These are phyloP conservation scores for Smittia aterrima DNA, from an alignment of 2,888 invertebrate genomes.

Conservation along the genomic window DNA sequence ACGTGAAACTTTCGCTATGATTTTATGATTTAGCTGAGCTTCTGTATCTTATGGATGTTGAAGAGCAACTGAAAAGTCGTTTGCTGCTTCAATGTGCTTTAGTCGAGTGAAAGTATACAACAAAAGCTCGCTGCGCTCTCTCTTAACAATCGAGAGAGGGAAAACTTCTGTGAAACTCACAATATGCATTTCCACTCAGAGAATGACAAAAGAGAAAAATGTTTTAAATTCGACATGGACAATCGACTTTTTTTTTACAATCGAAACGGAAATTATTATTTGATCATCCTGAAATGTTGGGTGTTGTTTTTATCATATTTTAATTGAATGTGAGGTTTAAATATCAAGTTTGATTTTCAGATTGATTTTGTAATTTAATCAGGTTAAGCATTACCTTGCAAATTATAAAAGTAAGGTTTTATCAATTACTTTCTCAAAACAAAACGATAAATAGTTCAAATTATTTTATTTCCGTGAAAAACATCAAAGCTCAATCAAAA, in stretches of 20 bases:
- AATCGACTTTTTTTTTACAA: background rate
- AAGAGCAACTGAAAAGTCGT: conserved; percentile 36
- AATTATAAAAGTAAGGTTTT: too few species aligned
- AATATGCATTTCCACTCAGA: background rate
- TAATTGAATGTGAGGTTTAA: background rate
- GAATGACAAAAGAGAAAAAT: background rate
- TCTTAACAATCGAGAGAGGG: conserved; percentile 1
- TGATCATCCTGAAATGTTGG: conserved; percentile 20
- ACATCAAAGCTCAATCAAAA: conserved; percentile 14
- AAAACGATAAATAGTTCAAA: too few species aligned
- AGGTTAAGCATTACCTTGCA: too few species aligned
- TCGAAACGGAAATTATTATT: conserved; percentile 39
- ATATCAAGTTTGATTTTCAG: too few species aligned
- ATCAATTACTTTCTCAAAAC: too few species aligned
- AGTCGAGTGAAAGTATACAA: background rate
- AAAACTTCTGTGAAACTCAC: background rate
- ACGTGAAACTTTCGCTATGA: background rate
- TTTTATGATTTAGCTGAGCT: conserved; percentile 19
- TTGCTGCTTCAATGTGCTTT: background rate
- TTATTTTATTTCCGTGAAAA: background rate
- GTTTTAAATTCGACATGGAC: background rate
- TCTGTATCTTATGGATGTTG: conserved; percentile 30
- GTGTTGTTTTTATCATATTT: background rate
- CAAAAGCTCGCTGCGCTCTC: conserved; percentile 17
- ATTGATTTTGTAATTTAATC: too few species aligned